These are phyloP conservation scores for Esox niger DNA, from an alignment of 2,113 vertebrate genomes.

Conservation along the genomic window DNA sequence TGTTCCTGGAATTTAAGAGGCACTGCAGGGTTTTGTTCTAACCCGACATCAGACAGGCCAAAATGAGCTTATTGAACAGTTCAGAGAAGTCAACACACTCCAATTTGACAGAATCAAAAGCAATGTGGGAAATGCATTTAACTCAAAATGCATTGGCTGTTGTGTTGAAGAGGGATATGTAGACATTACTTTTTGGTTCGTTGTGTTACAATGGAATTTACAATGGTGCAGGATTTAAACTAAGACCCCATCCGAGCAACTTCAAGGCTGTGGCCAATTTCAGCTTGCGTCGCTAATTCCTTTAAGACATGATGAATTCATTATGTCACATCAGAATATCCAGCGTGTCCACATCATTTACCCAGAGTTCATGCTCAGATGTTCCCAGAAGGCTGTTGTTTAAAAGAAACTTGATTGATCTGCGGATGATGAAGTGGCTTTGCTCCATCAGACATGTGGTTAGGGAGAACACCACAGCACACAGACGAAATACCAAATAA, in stretches of 20 bases:
- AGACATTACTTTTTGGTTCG: constrained; percentile 10
- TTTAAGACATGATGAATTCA: background rate
- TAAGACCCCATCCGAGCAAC: background rate
- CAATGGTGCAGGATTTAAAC: background rate
- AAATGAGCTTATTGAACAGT: too few species aligned
- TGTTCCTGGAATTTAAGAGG: too few species aligned
- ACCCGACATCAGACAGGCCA: too few species aligned
- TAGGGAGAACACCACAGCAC: constrained; percentile 26
- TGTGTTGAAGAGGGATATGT: constrained; percentile 10
- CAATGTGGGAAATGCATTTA: background rate
- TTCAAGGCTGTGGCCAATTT: background rate
- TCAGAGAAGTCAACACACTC: too few species aligned
- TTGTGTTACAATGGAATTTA: constrained; percentile 10
- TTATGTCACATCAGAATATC: background rate
- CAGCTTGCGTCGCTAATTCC: background rate
- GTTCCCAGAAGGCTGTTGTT: constrained; percentile 13
- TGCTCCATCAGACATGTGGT: background rate
- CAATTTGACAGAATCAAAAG: too few species aligned
- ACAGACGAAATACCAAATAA: constrained; percentile 44
- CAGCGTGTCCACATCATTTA: background rate
- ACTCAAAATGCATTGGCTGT: constrained; percentile 8
- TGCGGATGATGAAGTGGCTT: background rate
- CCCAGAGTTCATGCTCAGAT: background rate
- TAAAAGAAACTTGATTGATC: constrained; percentile 26
- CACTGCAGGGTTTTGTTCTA: too few species aligned